Evolutionary conservation across 2,888 invertebrate species (phyloP).

Genomic region (Chironomus tentans): DNA sequence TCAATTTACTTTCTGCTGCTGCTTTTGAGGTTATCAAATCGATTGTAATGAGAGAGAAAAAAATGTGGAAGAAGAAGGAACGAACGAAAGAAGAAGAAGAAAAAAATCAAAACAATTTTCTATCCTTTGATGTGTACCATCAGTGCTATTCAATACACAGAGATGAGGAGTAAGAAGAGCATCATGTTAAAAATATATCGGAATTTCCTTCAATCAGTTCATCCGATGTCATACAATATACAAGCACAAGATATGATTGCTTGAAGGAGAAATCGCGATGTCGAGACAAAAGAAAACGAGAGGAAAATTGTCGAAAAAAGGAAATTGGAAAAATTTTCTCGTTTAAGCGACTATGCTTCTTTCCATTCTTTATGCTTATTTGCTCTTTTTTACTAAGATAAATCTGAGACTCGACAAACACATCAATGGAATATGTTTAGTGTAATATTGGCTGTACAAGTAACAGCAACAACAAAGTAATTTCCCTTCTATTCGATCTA

Average conservation of each 20-base stretch:
- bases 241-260: not conserved
- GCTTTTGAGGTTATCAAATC: not conserved
- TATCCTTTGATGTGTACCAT: not conserved
- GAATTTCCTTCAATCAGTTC: slow-evolving; percentile 21
- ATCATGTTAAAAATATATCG: slow-evolving; percentile 15
- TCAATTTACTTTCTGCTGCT: slow-evolving; percentile 3
- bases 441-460: not conserved
- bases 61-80: not conserved
- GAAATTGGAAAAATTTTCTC: slow-evolving; percentile 20
- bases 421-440: not conserved
- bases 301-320: slow-evolving; percentile 6
- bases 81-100: too few relatives aligned
- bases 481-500: slow-evolving; percentile 9
- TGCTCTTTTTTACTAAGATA: not conserved
- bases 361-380: not conserved
- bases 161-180: not conserved
- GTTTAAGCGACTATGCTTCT: not conserved
- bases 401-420: not conserved
- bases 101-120: not conserved
- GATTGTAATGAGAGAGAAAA: not conserved
- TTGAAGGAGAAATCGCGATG: not conserved
- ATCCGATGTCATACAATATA: not conserved
- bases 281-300: not conserved
- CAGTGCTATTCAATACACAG: too few relatives aligned
- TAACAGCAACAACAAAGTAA: not conserved